Base-by-base conservation (phyloP, 2,888 invertebrate species). In the Pachymerium ferrugineum region DNA sequence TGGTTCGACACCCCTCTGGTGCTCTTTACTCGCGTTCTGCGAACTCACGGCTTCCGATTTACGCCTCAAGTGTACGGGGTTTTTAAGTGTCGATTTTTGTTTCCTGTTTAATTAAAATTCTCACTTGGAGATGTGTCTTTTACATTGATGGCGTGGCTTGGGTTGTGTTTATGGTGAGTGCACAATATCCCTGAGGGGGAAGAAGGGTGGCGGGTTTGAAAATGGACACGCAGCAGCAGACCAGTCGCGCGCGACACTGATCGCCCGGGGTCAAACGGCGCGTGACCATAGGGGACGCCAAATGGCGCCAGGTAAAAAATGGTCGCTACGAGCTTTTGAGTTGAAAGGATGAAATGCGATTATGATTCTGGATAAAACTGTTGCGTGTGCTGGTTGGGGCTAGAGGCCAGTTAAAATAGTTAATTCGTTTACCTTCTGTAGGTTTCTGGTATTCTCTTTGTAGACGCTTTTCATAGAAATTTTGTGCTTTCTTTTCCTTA, bases 251-350 rank as follows among this genome's bases (percentile, higher is more conserved):
- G 47, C 47, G 47, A 47, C n/a, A 47, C 4, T 22, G 6, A 1
- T 47, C 22, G 47, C 47, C 47, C 47, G 16, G 19, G 47, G 47
- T 16, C 47, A 16, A 47, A 47, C 47, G 47, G 47, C 47, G 47
- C 47, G 47, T 47, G 47, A 47, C 47, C 47, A 47, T 47, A 47
- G 47, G 47, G 47, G 47, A 47, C 47, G 16, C 47, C 47, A 47
- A 47, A 47, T 47, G 47, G 47, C 47, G 47, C 47, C 47, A 47
- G 47, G 47, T n/a, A 19, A 47, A 47, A 47, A 19, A 0, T 19
- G 16, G 22, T 22, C 47, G 47, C 22, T 16, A 47, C 22, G 47
- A 47, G 19, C 47, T 22, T 22, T 47, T 47, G 47, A 47, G 19
- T 47, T 22, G 47, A 10, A 22, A 47, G 16, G 47, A 47, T 47